phyloP scores from a whole-genome alignment of 1,140 invertebrate genomes.

The Leucophenga varia region DNA sequence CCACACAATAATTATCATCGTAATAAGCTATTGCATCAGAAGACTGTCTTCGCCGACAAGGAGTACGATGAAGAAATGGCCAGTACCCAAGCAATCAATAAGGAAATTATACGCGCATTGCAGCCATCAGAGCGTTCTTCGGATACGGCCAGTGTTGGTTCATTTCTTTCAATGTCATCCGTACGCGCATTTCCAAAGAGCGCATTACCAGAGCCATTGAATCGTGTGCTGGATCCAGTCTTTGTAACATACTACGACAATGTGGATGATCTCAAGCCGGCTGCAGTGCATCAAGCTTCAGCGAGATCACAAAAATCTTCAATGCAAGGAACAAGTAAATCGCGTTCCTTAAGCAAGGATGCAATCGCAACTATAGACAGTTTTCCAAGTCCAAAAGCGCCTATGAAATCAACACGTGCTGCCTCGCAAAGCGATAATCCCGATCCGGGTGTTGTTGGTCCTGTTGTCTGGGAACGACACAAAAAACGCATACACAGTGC shows the following conservation, averaged over 20 bases:
- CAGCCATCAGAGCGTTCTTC: constrained; percentile 40
- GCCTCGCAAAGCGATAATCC: constrained; percentile 54
- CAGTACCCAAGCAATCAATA: constrained; percentile 46
- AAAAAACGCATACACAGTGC: constrained; percentile 56
- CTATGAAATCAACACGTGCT: constrained; percentile 24
- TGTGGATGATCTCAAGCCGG: constrained; percentile 57
- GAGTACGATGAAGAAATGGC: constrained; percentile 15
- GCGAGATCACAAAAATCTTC: constrained; percentile 26
- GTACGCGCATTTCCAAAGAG: constrained; percentile 72
- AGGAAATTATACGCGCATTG: constrained; percentile 37
- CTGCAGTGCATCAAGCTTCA: constrained; percentile 22
- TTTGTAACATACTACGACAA: constrained; percentile 67
- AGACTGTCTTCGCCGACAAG: constrained; percentile 29
- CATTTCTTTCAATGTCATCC: constrained; percentile 74
- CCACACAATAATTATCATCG: constrained; percentile 51
- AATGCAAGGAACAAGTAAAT: constrained; percentile 18
- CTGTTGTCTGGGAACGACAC: constrained; percentile 77
- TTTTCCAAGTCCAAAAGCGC: constrained; percentile 49
- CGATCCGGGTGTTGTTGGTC: constrained; percentile 82
- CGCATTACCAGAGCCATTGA: constrained; percentile 65
- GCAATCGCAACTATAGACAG: constrained; percentile 47
- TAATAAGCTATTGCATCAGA: constrained; percentile 46
- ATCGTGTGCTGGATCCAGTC: constrained; percentile 74
- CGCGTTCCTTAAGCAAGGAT: constrained; percentile 25
- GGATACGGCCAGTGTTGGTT: constrained; percentile 52